phyloP scores from a whole-genome alignment of 2,888 invertebrate species.

The Temnothorax unifasciatus region DNA sequence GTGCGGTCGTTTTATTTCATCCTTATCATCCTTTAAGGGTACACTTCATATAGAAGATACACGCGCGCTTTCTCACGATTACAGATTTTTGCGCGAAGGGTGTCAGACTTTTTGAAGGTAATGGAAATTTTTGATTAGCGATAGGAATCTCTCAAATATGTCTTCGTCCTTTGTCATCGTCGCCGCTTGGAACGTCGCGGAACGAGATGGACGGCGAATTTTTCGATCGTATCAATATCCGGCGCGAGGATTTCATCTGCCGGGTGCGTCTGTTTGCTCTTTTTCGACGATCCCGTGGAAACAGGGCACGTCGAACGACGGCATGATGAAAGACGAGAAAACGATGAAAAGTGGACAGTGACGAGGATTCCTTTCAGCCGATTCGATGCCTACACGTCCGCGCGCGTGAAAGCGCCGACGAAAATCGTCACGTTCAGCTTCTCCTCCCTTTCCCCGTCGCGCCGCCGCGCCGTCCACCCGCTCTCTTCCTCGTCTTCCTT shows the following conservation, averaged over 20 bases:
- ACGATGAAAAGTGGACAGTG: conserved; percentile 65
- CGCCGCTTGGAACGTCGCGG: background rate
- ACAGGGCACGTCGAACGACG: conserved; percentile 36
- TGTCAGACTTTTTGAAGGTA: background rate
- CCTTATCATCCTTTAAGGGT: background rate
- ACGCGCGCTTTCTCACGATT: background rate
- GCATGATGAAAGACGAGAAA: conserved; percentile 57
- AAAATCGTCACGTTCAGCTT: conserved; percentile 55
- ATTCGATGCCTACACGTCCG: conserved; percentile 38
- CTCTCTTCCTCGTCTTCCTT: background rate
- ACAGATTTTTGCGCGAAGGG: background rate
- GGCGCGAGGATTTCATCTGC: conserved; percentile 47
- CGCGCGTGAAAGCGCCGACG: conserved; percentile 42
- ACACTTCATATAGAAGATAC: background rate
- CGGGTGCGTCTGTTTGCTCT: conserved; percentile 30
- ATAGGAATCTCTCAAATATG: conserved; percentile 16
- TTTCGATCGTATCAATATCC: conserved; percentile 55
- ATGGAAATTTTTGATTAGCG: conserved; percentile 37
- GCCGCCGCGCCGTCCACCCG: background rate
- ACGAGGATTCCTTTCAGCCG: conserved; percentile 60
- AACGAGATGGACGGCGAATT: conserved; percentile 45
- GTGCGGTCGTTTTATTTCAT: background rate
- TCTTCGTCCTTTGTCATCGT: conserved; percentile 43
- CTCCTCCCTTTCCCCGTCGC: background rate
- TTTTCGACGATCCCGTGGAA: conserved; percentile 29